These are phyloP conservation scores for Hestina assimilis DNA, from an alignment of 1,140 invertebrate species.

Conservation along the genomic window DNA sequence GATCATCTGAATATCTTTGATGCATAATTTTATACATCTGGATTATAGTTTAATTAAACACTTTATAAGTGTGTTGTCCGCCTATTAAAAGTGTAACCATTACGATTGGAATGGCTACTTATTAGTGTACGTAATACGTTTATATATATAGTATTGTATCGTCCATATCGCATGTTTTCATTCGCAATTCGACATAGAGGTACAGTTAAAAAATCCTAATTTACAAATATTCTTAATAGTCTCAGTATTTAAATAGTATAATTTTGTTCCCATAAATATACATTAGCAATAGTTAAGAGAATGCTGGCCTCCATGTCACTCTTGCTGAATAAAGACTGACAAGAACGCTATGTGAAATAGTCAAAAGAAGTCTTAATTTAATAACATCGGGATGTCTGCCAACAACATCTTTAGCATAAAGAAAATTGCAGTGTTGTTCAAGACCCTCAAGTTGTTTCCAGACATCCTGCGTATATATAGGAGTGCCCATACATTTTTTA, in stretches of 20 bases:
- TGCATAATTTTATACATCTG: conserved; percentile 75
- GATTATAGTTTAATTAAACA: conserved; percentile 76
- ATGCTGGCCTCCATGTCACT: conserved; percentile 41
- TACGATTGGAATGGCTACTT: conserved; percentile 71
- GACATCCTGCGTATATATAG: conserved; percentile 54
- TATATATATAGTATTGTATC: conserved; percentile 63
- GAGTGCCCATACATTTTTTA: conserved; percentile 62
- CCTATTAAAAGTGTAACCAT: conserved; percentile 75
- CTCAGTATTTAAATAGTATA: neutral
- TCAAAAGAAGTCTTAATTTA: conserved; percentile 36
- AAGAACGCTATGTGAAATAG: conserved; percentile 50
- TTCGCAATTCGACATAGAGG: conserved; percentile 43
- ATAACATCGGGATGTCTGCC: conserved; percentile 45
- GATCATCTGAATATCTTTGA: conserved; percentile 58
- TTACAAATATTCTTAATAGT: neutral
- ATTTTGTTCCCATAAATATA: too few species aligned
- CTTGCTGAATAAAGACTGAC: conserved; percentile 65
- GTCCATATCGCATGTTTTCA: conserved; percentile 51
- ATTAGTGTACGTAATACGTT: conserved; percentile 70
- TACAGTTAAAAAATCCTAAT: conserved; percentile 17
- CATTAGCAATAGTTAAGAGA: too few species aligned
- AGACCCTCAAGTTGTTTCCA: conserved; percentile 37
- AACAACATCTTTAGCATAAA: conserved; percentile 35
- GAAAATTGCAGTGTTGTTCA: conserved; percentile 24
- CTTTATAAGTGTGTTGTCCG: conserved; percentile 75